These are phyloP conservation scores for Harpagoxenus sublaevis DNA, from an alignment of 2,888 invertebrate genomes.

Conservation along the genomic window DNA sequence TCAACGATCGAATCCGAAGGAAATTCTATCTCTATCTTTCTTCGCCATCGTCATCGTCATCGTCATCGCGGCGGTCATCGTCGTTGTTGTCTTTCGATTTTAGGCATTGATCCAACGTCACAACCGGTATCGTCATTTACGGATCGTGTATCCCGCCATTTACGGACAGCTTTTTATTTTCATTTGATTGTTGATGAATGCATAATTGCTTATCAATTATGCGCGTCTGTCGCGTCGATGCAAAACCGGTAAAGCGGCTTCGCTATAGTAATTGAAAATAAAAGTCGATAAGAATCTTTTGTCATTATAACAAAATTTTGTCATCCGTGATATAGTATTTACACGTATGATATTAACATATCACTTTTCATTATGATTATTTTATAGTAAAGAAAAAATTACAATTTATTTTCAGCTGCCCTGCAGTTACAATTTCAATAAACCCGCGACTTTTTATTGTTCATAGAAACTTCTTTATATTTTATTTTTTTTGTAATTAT, in stretches of 20 bases:
- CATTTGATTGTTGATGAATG: constrained; percentile 42
- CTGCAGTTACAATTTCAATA: background rate
- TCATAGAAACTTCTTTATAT: background rate
- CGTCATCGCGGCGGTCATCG: constrained; percentile 1
- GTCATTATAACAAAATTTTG: background rate
- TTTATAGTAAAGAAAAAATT: background rate
- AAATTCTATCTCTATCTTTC: constrained; percentile 52
- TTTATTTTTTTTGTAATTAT: background rate
- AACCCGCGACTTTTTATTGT: background rate
- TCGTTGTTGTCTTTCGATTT: constrained; percentile 52
- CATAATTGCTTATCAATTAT: constrained; percentile 13
- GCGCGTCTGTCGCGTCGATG: background rate
- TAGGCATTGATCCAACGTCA: constrained; percentile 36
- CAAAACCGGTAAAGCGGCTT: background rate
- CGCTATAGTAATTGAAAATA: background rate
- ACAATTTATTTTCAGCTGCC: background rate
- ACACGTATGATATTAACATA: background rate
- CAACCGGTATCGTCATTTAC: constrained; percentile 42
- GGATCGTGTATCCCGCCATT: constrained; percentile 23
- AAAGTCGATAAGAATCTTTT: background rate
- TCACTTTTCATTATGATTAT: background rate
- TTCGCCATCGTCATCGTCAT: constrained; percentile 29
- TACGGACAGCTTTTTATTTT: constrained; percentile 55
- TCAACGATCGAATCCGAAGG: constrained; percentile 65
- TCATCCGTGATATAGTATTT: background rate